Evolutionary conservation across 2,113 vertebrate genomes (phyloP).

Genomic region (Larimichthys crocea): DNA sequence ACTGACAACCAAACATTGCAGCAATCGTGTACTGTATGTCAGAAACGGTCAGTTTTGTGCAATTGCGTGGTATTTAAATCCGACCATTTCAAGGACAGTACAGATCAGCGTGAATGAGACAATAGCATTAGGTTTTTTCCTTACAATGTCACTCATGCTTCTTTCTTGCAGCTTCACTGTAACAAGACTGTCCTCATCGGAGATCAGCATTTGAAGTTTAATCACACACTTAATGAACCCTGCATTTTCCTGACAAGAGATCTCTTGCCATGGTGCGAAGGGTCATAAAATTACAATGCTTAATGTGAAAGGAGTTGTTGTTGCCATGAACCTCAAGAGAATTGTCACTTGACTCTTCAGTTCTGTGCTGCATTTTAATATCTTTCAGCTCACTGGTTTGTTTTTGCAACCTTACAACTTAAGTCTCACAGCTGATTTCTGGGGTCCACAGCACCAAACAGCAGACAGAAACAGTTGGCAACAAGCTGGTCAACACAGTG

Average conservation of each 20-base stretch:
- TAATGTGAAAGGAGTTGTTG: background rate
- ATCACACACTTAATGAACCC: background rate
- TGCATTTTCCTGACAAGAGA: background rate
- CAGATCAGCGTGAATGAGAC: background rate
- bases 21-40: slow-evolving; percentile 8
- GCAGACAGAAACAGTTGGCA: background rate
- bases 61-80: slow-evolving; percentile 8
- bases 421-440: background rate
- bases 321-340: background rate
- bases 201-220: background rate
- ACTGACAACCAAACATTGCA: slow-evolving; percentile 1
- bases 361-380: background rate
- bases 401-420: background rate
- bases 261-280: background rate
- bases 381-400: background rate
- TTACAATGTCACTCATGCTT: background rate
- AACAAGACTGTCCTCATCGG: background rate
- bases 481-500: background rate
- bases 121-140: background rate
- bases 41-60: slow-evolving; percentile 1
- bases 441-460: background rate
- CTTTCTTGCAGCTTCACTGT: background rate
- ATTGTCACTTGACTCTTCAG: background rate
- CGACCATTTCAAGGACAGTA: background rate
- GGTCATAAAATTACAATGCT: background rate